phyloP scores from a whole-genome alignment of 2,113 vertebrate species.

The Cyrtonyx montezumae region DNA sequence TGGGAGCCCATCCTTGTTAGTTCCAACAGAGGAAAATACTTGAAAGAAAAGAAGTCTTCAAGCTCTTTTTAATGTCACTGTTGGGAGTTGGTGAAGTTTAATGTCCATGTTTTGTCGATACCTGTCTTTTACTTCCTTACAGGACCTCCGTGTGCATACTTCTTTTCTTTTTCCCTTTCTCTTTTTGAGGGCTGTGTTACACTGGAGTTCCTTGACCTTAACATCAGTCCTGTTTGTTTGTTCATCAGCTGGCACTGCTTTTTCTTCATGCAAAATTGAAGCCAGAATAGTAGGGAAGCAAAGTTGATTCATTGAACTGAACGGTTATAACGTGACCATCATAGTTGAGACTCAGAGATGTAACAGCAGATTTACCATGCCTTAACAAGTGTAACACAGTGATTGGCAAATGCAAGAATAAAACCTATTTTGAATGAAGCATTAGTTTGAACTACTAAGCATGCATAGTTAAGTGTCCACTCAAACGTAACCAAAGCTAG shows the following conservation, averaged over 20 bases:
- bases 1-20: neutral
- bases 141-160: accelerated
- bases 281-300: neutral
- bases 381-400: neutral
- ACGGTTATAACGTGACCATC: neutral
- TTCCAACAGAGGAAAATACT: neutral
- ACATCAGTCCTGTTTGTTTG: neutral
- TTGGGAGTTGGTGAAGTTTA: neutral
- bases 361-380: neutral
- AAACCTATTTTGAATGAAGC: neutral
- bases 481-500: neutral
- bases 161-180: neutral
- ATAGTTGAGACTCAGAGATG: neutral
- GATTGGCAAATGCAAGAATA: neutral
- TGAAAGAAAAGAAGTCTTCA: neutral
- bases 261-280: neutral
- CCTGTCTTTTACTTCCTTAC: neutral
- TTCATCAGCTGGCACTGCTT: neutral
- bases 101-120: neutral
- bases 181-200: neutral
- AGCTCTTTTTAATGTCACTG: neutral
- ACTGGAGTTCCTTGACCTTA: neutral
- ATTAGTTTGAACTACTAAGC: neutral
- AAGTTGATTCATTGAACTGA: neutral
- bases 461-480: neutral